phyloP scores from a whole-genome alignment of 1,140 invertebrate genomes.

The Saxidomus purpurata region DNA sequence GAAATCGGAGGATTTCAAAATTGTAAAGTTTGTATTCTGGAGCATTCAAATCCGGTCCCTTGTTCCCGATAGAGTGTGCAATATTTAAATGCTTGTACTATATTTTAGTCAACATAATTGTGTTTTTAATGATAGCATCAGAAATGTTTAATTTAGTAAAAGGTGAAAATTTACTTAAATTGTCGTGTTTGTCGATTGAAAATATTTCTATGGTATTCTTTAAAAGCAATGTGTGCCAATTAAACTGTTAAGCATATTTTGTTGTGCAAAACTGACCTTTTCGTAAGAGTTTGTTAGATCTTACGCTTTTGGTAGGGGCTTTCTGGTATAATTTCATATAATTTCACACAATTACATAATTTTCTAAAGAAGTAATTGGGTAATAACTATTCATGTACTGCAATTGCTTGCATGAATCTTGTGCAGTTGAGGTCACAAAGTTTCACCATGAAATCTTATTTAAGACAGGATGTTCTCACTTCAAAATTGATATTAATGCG shows the following conservation, averaged over 20 bases:
- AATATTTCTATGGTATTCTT: neutral
- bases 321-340: conserved; percentile 16
- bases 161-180: conserved; percentile 4
- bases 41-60: neutral
- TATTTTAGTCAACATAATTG: too few species aligned
- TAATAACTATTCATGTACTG: neutral
- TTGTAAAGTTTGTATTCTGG: neutral
- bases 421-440: neutral
- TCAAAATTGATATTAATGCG: conserved; percentile 9
- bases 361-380: conserved; percentile 1
- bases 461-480: neutral
- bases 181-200: neutral
- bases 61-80: neutral
- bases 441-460: neutral
- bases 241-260: neutral
- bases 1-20: conserved; percentile 22
- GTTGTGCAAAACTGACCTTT: neutral
- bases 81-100: neutral
- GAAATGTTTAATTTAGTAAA: too few species aligned
- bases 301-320: neutral
- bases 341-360: conserved; percentile 3
- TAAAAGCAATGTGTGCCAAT: neutral
- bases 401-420: neutral
- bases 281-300: neutral
- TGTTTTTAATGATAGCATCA: too few species aligned